These are phyloP conservation scores for Nymphalis c-album DNA, from an alignment of 2,888 invertebrate genomes.

Conservation along the genomic window DNA sequence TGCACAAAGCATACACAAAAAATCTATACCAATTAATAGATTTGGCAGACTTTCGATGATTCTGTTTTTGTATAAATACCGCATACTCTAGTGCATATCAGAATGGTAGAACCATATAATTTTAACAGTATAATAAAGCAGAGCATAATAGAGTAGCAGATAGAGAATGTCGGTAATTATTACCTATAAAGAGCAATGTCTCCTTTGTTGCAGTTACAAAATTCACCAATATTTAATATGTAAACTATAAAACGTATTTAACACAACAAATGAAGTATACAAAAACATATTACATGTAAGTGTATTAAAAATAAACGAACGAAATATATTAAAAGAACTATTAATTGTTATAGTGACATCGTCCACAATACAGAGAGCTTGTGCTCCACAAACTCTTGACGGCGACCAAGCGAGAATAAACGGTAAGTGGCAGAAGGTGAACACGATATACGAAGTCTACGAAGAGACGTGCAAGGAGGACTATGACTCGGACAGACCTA, in stretches of 20 bases:
- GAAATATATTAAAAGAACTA: background rate
- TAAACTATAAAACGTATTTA: background rate
- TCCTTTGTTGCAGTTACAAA: no score
- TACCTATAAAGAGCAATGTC: no score
- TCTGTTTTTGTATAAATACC: no score
- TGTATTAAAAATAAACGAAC: background rate
- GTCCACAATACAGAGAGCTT: conserved; percentile 79
- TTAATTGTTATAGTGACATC: conserved; percentile 52
- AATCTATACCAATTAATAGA: no score
- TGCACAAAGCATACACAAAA: no score
- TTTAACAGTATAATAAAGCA: no score
- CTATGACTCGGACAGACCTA: conserved; percentile 76
- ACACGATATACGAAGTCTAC: conserved; percentile 85
- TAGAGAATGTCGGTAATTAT: no score
- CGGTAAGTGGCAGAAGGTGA: conserved; percentile 82
- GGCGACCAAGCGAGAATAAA: conserved; percentile 80
- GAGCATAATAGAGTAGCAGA: no score
- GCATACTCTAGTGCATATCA: no score
- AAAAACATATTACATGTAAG: background rate
- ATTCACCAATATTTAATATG: no score
- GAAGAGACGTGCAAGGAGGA: conserved; percentile 84
- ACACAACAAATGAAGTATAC: background rate
- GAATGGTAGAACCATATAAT: no score
- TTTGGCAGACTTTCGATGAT: no score
- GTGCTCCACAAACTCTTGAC: conserved; percentile 85